Conservation (phyloP, 1,140 invertebrate genomes). For the Leptinotarsa lineolata region DNA sequence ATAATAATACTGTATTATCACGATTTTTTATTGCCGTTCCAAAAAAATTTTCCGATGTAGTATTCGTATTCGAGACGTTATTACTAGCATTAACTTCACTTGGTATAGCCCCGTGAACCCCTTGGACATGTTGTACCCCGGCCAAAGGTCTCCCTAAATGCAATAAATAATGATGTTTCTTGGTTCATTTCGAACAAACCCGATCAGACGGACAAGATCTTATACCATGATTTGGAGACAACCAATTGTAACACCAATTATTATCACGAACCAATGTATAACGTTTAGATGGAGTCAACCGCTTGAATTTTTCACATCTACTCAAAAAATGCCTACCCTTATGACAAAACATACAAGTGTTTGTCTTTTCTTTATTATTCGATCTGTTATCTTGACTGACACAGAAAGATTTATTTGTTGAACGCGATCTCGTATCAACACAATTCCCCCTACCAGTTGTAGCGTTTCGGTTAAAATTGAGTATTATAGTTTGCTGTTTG, state of each 20-base stretch:
- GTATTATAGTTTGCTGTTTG: background rate
- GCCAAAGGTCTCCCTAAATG: too few relatives aligned
- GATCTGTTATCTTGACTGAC: too few relatives aligned
- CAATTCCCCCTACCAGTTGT: too few relatives aligned
- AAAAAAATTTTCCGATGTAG: conserved; percentile 1
- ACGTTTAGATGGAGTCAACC: too few relatives aligned
- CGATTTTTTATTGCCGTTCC: conserved; percentile 13
- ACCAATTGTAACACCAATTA: conserved; percentile 15
- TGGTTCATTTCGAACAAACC: conserved; percentile 10
- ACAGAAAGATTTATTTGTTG: too few relatives aligned
- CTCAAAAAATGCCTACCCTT: conserved; percentile 7
- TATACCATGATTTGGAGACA: conserved; percentile 10
- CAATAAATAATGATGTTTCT: conserved; percentile 17
- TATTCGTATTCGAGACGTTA: too few relatives aligned
- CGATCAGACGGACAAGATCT: conserved; percentile 1
- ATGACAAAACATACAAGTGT: conserved; percentile 9
- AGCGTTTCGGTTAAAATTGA: too few relatives aligned
- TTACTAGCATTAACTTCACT: too few relatives aligned
- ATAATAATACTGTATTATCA: conserved; percentile 16
- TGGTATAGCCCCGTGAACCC: too few relatives aligned
- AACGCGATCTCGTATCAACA: too few relatives aligned
- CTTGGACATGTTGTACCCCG: too few relatives aligned
- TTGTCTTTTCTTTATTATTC: conserved; percentile 13
- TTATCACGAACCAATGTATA: conserved; percentile 13
- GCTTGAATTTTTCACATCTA: conserved; percentile 12